Base-by-base conservation (phyloP, 2,797 vertebrate species). In the Typhlichthys eigenmanni region DNA sequence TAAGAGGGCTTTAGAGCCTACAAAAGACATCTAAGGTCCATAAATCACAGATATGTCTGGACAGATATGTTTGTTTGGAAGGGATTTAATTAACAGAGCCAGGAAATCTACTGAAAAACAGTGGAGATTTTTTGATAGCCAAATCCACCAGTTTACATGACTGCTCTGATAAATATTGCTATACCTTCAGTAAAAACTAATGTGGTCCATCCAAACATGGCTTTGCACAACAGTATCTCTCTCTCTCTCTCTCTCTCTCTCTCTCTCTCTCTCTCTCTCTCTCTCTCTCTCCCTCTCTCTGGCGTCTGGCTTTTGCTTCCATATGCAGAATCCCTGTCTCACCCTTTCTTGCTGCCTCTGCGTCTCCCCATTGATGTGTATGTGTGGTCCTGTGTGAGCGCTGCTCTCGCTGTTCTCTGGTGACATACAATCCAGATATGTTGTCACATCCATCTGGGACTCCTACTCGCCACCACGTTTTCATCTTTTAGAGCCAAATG, bases 401-500 rank as follows among this genome's bases (percentile, higher is more conserved):
- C 60, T 67, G 24, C 55, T 58, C 67, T 58, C 76, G 55, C 55
- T 55, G 49, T 67, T 69, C 7, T 61, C 9, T 46, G 46, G 58
- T 75, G 65, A 62, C 52, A 70, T 53, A 70, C 59, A 68, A 52
- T 56, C 17, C 61, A 55, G 51, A 66, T 29, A 29, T 29, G 24
- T 5, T 72, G 49, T 56, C 50, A 64, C 56, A 78, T 75, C 65
- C 78, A 72, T 53, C 43, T 1, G 54, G 55, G 71, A 65, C 55
- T 32, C 43, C 34, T 68, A 38, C 62, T 66, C 58, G 47, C 60
- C 72, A 50, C 53, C 45, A 5, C 38, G 60, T 74, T n/a, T 68
- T 62, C n/a, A 14, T 70, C 55, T 76, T 17, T 74, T 72, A 47
- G 68, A 64, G 58, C 38, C n/a, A 14, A 75, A 75, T 76, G 56